phyloP scores from a whole-genome alignment of 1,140 invertebrate species.

The Parapsyche elsis region DNA sequence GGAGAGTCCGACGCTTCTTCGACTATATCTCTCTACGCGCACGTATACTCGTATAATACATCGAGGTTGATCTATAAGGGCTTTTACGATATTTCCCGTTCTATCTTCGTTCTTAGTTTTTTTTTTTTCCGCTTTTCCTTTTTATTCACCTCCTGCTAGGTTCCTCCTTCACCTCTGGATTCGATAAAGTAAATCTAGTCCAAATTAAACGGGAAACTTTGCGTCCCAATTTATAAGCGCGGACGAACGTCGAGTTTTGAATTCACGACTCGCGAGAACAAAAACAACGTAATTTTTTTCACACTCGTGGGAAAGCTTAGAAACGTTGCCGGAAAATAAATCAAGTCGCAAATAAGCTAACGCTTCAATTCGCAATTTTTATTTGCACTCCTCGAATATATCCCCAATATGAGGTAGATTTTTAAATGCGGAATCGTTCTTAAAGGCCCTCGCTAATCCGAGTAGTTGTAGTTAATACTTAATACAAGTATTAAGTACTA shows the following conservation, averaged over 20 bases:
- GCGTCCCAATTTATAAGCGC: neutral
- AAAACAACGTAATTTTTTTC: neutral
- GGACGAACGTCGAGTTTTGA: neutral
- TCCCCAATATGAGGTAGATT: too few species aligned
- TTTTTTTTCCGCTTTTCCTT: neutral
- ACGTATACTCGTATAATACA: neutral
- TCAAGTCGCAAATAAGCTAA: neutral
- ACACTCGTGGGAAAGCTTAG: neutral
- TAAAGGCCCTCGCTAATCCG: too few species aligned
- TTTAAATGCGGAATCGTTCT: too few species aligned
- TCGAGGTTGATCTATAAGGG: neutral
- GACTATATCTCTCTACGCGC: neutral
- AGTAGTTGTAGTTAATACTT: too few species aligned
- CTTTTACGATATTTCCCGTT: neutral
- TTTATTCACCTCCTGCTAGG: neutral
- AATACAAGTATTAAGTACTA: too few species aligned
- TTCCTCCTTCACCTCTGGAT: neutral
- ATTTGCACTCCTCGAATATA: too few species aligned
- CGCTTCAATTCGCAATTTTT: neutral
- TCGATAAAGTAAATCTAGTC: neutral
- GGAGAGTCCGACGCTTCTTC: slow-evolving; percentile 18
- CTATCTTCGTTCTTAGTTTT: neutral
- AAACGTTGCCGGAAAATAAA: neutral
- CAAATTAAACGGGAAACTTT: neutral
- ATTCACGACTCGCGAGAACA: neutral